Evolutionary conservation across 2,797 vertebrate species (phyloP).

Genomic region (Molossus alvarezi): DNA sequence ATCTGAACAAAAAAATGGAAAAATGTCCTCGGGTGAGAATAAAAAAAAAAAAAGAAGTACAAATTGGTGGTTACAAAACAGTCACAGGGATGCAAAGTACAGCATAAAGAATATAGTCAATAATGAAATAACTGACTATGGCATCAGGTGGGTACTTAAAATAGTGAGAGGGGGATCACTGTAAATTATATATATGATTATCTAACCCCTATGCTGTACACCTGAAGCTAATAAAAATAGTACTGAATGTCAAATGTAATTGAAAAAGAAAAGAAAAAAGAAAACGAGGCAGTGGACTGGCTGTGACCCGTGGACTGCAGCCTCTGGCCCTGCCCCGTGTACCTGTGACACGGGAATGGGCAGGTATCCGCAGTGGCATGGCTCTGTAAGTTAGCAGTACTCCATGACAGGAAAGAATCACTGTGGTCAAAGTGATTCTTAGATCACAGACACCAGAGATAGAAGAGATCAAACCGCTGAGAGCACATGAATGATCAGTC

Average conservation of each 20-base stretch:
- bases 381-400: not conserved
- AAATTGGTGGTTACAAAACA: no score
- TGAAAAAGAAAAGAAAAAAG: not conserved
- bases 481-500: not conserved
- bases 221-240: not conserved
- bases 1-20: no score
- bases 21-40: no score
- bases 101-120: no score
- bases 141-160: no score
- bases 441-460: not conserved
- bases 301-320: not conserved
- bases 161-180: no score
- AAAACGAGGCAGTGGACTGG: not conserved
- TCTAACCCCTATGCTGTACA: not conserved
- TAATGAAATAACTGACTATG: no score
- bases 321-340: fast-evolving
- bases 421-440: not conserved
- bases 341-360: fast-evolving
- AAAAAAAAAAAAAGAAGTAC: no score
- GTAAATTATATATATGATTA: not conserved
- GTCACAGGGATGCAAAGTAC: no score
- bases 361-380: fast-evolving
- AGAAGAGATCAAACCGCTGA: not conserved
- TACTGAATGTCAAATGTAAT: not conserved
- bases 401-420: fast-evolving